Base-by-base conservation (phyloP, 2,113 vertebrate genomes). In the Burhinus oedicnemus region DNA sequence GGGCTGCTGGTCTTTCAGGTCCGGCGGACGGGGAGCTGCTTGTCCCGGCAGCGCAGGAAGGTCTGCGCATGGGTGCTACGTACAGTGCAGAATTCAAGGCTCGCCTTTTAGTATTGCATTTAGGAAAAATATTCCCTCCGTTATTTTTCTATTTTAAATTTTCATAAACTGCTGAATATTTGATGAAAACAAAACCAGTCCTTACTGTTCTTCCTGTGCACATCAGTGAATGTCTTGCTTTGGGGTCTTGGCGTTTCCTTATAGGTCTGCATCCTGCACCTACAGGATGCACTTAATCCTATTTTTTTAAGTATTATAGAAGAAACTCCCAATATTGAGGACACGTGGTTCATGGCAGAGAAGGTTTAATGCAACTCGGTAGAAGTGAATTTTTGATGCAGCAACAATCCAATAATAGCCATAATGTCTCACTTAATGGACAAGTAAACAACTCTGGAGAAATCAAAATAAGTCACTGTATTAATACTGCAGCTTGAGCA, bases 41-140 rank as follows among this genome's bases (percentile, higher is more conserved):
- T 2, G 1, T 29, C 60, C 77, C 3, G 0, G 55, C 36, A 3
- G 22, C 3, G 18, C 0, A 0, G 32, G 15, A 14, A 19, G 62
- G 51, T 36, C 30, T n/a, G 51, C 6, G 4, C 32, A 1, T 1
- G 4, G 42, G 10, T 22, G 52, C 44, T n/a, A n/a, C n/a, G 40
- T 52, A 6, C 66, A 4, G 9, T 1, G n/a, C 12, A 9, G 34
- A 6, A 4, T 6, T 32, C 82, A 29, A 20, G 51, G 68, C 55
- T 30, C 29, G 34, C 17, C 19, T 16, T 36, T 58, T 14, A 7
- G 17, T 14, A 1, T 8, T 42, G 36, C 23, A 5, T 20, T 32
- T 49, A 32, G 30, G 36, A n/a, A 36, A 55, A 61, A 6, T 5
- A 8, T 61, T 45, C 57, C 34, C 52, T 71, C 36, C 3, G 4